Evolutionary conservation across 2,888 invertebrate species (phyloP).

Genomic region (Clostera curtula): DNA sequence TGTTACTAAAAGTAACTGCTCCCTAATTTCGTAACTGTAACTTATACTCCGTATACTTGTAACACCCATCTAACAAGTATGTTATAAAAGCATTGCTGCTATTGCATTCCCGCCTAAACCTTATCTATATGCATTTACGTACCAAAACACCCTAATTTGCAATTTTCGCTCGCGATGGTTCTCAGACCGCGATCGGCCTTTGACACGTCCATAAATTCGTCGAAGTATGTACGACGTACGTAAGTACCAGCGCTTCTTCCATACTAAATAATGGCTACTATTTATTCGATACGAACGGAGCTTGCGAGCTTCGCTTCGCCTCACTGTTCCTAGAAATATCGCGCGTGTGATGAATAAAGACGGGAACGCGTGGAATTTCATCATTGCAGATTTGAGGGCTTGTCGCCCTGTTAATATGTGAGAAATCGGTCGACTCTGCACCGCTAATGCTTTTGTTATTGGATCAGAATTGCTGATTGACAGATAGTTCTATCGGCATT

Average conservation of each 20-base stretch:
- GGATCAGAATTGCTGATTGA: too few species aligned
- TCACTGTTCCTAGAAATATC: conserved; percentile 60
- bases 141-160: conserved; percentile 36
- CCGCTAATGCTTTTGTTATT: too few species aligned
- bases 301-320: conserved; percentile 47
- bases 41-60: too few species aligned
- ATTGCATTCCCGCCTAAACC: too few species aligned
- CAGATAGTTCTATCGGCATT: too few species aligned
- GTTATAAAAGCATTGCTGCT: too few species aligned
- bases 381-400: conserved; percentile 66
- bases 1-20: too few species aligned
- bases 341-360: conserved; percentile 71
- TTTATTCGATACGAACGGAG: conserved; percentile 56
- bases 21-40: too few species aligned
- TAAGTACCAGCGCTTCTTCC: conserved; percentile 51
- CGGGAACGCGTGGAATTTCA: conserved; percentile 58
- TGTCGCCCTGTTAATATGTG: conserved; percentile 47
- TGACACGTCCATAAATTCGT: conserved; percentile 57
- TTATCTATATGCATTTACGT: too few species aligned
- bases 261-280: conserved; percentile 61
- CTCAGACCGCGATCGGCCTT: conserved; percentile 52
- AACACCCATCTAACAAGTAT: too few species aligned
- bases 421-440: conserved; percentile 37
- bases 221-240: conserved; percentile 44
- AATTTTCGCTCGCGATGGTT: conserved; percentile 35